Evolutionary conservation across 2,888 invertebrate genomes (phyloP).

Genomic region (Idaea biselata): DNA sequence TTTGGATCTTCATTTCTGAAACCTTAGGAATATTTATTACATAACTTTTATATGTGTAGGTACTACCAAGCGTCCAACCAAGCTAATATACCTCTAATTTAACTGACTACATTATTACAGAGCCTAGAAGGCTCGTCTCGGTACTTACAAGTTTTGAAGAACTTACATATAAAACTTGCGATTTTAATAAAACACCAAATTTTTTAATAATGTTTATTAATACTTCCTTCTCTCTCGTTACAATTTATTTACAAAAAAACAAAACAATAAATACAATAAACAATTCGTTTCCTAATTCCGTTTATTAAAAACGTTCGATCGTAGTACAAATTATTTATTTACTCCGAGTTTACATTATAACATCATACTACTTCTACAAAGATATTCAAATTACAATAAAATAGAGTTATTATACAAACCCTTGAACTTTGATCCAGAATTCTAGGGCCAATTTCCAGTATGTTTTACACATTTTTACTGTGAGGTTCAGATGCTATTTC

Average conservation of each 20-base stretch:
- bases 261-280: constrained; percentile 34
- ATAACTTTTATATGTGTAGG: no score
- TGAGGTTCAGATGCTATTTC: not conserved
- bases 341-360: constrained; percentile 50
- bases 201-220: constrained; percentile 70
- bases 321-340: constrained; percentile 47
- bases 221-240: constrained; percentile 61
- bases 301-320: constrained; percentile 18
- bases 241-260: constrained; percentile 72
- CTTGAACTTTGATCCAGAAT: not conserved
- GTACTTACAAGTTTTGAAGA: no score
- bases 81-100: no score
- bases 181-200: constrained; percentile 11
- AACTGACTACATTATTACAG: no score
- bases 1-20: no score
- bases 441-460: no score
- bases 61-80: no score
- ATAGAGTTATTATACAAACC: constrained; percentile 24
- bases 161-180: no score
- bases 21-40: no score
- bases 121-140: no score
- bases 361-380: constrained; percentile 52
- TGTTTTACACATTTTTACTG: not conserved
- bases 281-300: constrained; percentile 22
- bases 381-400: not conserved